Percentiles rank a stretch among this genome's conserved stretches.
These are phyloP conservation scores for Brachionus rubens DNA, from an alignment of 1,140 invertebrate genomes.

Conservation along the genomic window DNA sequence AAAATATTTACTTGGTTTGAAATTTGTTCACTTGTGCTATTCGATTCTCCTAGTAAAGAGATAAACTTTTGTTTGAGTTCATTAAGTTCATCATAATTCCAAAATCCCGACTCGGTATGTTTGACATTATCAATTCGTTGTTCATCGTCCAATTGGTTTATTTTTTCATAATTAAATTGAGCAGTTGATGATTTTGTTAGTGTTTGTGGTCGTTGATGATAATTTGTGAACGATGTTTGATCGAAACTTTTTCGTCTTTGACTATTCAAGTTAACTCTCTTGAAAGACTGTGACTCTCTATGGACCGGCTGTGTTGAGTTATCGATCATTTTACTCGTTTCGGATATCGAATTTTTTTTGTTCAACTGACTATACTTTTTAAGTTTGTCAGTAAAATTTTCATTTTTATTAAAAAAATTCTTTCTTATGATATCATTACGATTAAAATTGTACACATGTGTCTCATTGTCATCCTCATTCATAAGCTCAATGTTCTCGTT, in stretches of 20 bases:
- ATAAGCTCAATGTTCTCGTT: neutral
- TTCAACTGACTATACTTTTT: neutral
- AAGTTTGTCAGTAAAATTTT: neutral
- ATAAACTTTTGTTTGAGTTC: conserved; percentile 44
- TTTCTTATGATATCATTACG: conserved; percentile 19
- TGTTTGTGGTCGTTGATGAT: neutral
- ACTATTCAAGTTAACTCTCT: neutral
- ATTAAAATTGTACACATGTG: neutral
- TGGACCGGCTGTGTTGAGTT: neutral
- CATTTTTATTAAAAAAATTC: conserved; percentile 24
- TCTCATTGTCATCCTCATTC: neutral
- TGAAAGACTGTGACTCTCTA: neutral
- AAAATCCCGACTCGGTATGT: conserved; percentile 13
- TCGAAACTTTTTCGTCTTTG: conserved; percentile 25
- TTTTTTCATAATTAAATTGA: neutral
- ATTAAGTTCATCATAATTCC: conserved; percentile 43
- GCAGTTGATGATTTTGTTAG: conserved; percentile 11
- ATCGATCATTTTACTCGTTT: neutral
- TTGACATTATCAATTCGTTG: neutral
- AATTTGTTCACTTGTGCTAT: neutral
- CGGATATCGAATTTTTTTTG: conserved; percentile 17
- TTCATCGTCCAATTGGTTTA: neutral
- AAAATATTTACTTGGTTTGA: conserved; percentile 6
- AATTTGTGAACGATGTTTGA: neutral
- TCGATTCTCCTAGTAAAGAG: conserved; percentile 20